Base-by-base conservation (phyloP, 1,140 invertebrate genomes). In the Bombus polaris region DNA sequence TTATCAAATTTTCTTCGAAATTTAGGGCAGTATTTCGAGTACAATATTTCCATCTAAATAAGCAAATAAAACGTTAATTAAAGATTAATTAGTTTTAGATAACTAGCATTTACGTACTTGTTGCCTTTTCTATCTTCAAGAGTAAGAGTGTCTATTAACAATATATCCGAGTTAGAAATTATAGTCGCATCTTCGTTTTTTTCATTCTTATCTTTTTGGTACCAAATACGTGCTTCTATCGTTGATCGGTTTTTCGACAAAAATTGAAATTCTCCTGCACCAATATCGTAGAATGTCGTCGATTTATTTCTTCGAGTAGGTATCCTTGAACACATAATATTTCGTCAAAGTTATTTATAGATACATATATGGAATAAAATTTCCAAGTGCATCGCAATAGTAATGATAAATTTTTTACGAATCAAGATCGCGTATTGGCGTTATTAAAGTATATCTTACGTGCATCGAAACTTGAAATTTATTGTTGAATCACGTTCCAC, bases 401-500 rank as follows among this genome's bases (percentile, higher is more conserved):
- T 42, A 42, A 71, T 42, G 37, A 71, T 71, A 42, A 42, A 42
- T 71, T 15, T 71, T 39, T 1, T 18, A 15, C 42, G 18, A 53
- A 53, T 8, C 47, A 22, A 53, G 47, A 53, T 53, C 47, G 18
- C 47, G 18, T 71, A n/a, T 28, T 5, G 22, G 2, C 32, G 10
- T 35, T 76, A 53, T 70, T 18, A 47, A 71, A 22, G 3, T 9
- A 13, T 66, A 25, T 73, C 73, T 94, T 90, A 96, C 95, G 93
- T 89, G 93, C 92, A 95, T 75, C 86, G 81, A 39, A 96, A 91
- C 66, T 91, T 90, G 44, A 96, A 96, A 25, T 87, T 87, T 10
- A 94, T 94, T 3, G 86, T 90, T 1, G 93, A 91, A 74, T 94
- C 91, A 2, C 83, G 85, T 80, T 93, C 90, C 12, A 90, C 76